phyloP scores from a whole-genome alignment of 2,888 invertebrate species.

The Meganola albula region DNA sequence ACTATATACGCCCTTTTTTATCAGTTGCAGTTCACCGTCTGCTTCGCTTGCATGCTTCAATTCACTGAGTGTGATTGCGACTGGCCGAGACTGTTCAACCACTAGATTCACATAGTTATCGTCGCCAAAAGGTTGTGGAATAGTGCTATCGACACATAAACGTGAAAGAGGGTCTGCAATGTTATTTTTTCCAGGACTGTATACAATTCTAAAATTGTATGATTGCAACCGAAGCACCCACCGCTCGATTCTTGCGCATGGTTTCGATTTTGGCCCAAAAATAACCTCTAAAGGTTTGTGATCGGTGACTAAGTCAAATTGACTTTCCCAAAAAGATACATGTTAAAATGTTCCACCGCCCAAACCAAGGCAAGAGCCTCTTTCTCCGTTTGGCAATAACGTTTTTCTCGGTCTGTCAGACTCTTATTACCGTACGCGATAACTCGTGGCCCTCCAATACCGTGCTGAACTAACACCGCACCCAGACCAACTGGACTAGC shows the following conservation, averaged over 20 bases:
- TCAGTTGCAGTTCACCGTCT: slow-evolving; percentile 15
- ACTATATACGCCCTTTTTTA: slow-evolving; percentile 14
- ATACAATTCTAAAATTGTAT: slow-evolving; percentile 16
- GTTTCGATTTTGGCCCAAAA: slow-evolving; percentile 34
- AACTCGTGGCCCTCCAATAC: slow-evolving; percentile 16
- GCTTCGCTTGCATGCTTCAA: slow-evolving; percentile 4
- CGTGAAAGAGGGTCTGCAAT: slow-evolving; percentile 32
- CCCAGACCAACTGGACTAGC: slow-evolving; percentile 5
- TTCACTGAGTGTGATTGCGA: slow-evolving; percentile 12
- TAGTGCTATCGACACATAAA: no score
- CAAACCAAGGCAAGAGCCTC: slow-evolving; percentile 25
- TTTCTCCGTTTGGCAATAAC: slow-evolving; percentile 30
- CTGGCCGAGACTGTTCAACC: slow-evolving; percentile 12
- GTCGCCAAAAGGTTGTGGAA: not conserved
- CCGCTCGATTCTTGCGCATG: slow-evolving; percentile 32
- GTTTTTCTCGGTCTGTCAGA: slow-evolving; percentile 10
- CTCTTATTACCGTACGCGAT: slow-evolving; percentile 25
- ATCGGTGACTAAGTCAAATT: slow-evolving; percentile 33
- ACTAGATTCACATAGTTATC: slow-evolving; percentile 12
- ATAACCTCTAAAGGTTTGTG: slow-evolving; percentile 43
- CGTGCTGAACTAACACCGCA: not conserved
- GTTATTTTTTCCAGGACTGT: slow-evolving; percentile 27
- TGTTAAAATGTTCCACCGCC: slow-evolving; percentile 27
- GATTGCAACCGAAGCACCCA: slow-evolving; percentile 27
- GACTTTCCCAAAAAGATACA: slow-evolving; percentile 27